phyloP scores from a whole-genome alignment of 1,140 invertebrate genomes.

The Drosophila mayri region DNA sequence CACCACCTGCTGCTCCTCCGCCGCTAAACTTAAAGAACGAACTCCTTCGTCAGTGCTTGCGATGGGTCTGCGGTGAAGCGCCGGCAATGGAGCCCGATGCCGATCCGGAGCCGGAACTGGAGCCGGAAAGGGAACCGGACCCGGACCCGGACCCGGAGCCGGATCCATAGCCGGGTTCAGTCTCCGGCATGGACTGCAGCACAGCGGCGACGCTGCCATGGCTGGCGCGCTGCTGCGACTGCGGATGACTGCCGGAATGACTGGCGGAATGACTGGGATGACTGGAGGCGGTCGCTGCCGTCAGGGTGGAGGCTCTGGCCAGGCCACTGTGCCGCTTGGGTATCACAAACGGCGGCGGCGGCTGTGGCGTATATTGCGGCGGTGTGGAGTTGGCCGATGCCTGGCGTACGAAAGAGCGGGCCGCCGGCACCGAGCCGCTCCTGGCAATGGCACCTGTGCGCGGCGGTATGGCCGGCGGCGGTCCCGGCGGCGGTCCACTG shows the following conservation, averaged over 20 bases:
- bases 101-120: conserved; percentile 39
- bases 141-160: conserved; percentile 40
- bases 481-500: conserved; percentile 67
- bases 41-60: conserved; percentile 85
- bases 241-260: conserved; percentile 23
- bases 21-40: conserved; percentile 79
- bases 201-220: conserved; percentile 71
- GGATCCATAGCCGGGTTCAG: conserved; percentile 34
- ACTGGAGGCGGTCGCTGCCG: conserved; percentile 27
- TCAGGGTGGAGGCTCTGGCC: conserved; percentile 69
- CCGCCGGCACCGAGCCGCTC: conserved; percentile 71
- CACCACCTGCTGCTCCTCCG: conserved; percentile 14
- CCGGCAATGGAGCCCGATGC: conserved; percentile 48
- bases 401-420: conserved; percentile 72
- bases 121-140: conserved; percentile 40
- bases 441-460: conserved; percentile 75
- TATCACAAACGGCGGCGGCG: conserved; percentile 87
- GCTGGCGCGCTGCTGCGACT: conserved; percentile 72
- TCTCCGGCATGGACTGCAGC: conserved; percentile 68
- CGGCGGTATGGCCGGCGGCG: conserved; percentile 85
- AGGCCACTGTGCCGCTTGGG: conserved; percentile 85
- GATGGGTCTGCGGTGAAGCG: conserved; percentile 69
- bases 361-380: conserved; percentile 85
- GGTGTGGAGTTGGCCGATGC: conserved; percentile 82
- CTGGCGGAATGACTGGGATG: conserved; percentile 18